Base-by-base conservation (phyloP, 2,888 invertebrate genomes). In the Thereva unica region DNA sequence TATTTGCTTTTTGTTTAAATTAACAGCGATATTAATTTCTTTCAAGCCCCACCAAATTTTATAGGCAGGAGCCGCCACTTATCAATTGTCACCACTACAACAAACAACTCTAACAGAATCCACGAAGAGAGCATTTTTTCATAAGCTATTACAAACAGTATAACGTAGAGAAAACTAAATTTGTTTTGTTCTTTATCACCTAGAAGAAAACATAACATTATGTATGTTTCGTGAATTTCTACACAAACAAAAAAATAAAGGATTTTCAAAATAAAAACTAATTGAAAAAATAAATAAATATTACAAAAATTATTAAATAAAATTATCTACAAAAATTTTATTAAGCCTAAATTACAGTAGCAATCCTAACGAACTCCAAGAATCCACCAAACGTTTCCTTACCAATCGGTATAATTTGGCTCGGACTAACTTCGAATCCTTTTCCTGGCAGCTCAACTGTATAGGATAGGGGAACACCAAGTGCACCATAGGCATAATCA, bases 371-470 rank as follows among this genome's bases (percentile, higher is more conserved):
- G 70, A 80, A 79, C 72, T 80, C 80, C n/a, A 80, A 64, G 64
- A 77, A 78, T 55, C 80, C 80, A 71, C 78, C 78, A 70, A 78
- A 80, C 40, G 80, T 80, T 73, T 80, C 80, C 70, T 79, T 79
- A 71, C 79, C 79, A 69, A 80, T 76, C 68, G 80, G 75, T 38
- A 78, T 72, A 63, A 80, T 80, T 61, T 80, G 80, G n/a, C 72
- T 72, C 34, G 74, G 63, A 65, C 76, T 72, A 74, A 78, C 76
- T 67, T 79, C 78, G 73, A 80, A 80, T 61, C 82, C 78, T 9
- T 86, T 83, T 66, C 86, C 86, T 8, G 89, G 89, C 68, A 90
- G 76, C 77, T 89, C 89, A 56, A 86, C 78, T 5, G 89, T 89
- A 73, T 85, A 90, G 0, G 86, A 76, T 38, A 89, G 77, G 5